Evolutionary conservation across 2,888 invertebrate species (phyloP).

Genomic region (Aethes cnicana): DNA sequence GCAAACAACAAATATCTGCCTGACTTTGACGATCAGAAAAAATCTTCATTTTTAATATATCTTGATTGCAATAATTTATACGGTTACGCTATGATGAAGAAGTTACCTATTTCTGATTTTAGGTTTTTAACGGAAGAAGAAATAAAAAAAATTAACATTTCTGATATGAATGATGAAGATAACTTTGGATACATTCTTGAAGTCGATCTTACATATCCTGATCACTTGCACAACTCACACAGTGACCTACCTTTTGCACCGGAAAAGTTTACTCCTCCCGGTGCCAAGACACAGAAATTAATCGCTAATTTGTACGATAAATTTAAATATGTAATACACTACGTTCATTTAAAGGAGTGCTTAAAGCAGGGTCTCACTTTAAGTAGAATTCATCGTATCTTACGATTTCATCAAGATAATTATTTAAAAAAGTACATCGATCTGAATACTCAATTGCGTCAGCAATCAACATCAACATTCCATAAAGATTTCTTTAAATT

Average conservation of each 20-base stretch:
- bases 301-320: conserved; percentile 32
- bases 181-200: conserved; percentile 39
- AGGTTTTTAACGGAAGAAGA: conserved; percentile 3
- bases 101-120: no score
- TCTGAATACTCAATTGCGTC: background rate
- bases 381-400: no score
- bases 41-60: no score
- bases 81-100: no score
- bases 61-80: no score
- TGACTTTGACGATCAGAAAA: no score
- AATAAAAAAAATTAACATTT: background rate
- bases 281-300: conserved; percentile 28
- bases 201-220: conserved; percentile 43
- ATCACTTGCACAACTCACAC: conserved; percentile 39
- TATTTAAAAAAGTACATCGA: conserved; percentile 1
- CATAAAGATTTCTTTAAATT: conserved; percentile 11
- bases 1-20: no score
- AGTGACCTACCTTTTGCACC: conserved; percentile 39
- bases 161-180: conserved; percentile 27
- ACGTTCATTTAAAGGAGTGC: conserved; percentile 17
- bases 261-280: conserved; percentile 30
- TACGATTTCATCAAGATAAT: background rate
- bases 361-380: conserved; percentile 9
- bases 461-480: background rate
- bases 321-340: conserved; percentile 15